phyloP scores from a whole-genome alignment of 2,113 vertebrate genomes.

The Regulus satrapa region DNA sequence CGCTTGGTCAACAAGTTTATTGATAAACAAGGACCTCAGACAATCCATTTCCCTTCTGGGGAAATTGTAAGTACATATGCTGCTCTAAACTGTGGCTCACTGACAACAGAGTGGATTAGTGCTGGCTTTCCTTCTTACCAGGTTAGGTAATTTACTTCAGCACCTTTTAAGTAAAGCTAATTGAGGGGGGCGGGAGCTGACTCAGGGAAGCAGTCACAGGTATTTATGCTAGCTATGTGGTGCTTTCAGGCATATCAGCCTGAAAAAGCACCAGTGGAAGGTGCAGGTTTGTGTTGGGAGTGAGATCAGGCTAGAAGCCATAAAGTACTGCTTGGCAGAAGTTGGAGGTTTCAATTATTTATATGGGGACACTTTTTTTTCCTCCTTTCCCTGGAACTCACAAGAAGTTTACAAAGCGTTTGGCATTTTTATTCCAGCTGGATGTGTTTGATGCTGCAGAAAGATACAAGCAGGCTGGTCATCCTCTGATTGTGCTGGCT shows the following conservation, averaged over 20 bases:
- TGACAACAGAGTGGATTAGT: neutral
- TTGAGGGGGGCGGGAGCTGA: neutral
- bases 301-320: neutral
- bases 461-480: conserved; percentile 80
- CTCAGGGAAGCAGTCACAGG: neutral
- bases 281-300: neutral
- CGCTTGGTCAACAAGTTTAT: conserved; percentile 95
- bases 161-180: neutral
- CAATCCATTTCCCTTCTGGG: conserved; percentile 85
- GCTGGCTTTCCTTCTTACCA: neutral
- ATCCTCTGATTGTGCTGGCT: conserved; percentile 86
- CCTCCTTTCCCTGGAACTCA: neutral
- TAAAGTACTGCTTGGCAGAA: neutral
- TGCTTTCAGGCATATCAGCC: neutral
- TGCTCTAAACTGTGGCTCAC: neutral
- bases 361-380: neutral
- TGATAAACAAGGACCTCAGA: conserved; percentile 89
- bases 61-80: conserved; percentile 78
- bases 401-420: neutral
- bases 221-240: accelerated
- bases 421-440: conserved; percentile 70
- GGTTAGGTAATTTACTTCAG: neutral
- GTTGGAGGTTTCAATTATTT: neutral
- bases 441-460: conserved; percentile 93
- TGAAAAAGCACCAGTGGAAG: neutral